These are phyloP conservation scores for Pardalotus punctatus DNA, from an alignment of 2,113 vertebrate species.

Conservation along the genomic window DNA sequence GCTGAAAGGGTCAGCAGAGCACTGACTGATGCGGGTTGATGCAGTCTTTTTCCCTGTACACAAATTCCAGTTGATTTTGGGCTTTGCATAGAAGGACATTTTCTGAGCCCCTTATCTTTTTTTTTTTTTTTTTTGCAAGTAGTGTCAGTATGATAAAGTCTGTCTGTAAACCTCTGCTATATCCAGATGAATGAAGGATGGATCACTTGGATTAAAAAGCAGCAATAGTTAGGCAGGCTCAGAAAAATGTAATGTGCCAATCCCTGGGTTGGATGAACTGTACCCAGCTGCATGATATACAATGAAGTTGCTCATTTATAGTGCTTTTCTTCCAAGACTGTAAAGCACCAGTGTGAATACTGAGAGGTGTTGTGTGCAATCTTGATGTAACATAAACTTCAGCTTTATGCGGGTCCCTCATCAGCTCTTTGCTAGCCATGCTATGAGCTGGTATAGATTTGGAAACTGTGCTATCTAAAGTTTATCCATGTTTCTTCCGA, in stretches of 20 bases:
- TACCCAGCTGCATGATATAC: slow-evolving; percentile 30
- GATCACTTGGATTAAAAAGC: not conserved
- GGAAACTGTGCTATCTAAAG: not conserved
- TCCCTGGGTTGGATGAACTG: slow-evolving; percentile 18
- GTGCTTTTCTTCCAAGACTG: slow-evolving; percentile 10
- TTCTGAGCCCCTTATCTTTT: not conserved
- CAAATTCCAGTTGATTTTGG: not conserved
- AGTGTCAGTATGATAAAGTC: not conserved
- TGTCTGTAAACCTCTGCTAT: not conserved
- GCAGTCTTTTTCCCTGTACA: not conserved
- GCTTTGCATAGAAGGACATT: not conserved
- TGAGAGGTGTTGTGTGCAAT: not conserved
- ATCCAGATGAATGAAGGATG: not conserved
- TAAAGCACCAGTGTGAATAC: slow-evolving; percentile 38
- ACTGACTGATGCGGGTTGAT: not conserved
- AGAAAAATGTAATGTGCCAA: not conserved
- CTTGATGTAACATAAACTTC: not conserved
- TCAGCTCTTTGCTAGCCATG: not conserved
- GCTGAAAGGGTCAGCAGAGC: not conserved
- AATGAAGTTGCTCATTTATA: slow-evolving; percentile 24
- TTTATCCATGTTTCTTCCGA: slow-evolving; percentile 7
- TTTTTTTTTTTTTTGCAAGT: not conserved
- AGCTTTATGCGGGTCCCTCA: not conserved
- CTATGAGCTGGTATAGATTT: not conserved
- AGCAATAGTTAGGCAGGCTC: not conserved